Conservation (phyloP, 2,888 invertebrate genomes). For the Trypoxylon attenuatum region DNA sequence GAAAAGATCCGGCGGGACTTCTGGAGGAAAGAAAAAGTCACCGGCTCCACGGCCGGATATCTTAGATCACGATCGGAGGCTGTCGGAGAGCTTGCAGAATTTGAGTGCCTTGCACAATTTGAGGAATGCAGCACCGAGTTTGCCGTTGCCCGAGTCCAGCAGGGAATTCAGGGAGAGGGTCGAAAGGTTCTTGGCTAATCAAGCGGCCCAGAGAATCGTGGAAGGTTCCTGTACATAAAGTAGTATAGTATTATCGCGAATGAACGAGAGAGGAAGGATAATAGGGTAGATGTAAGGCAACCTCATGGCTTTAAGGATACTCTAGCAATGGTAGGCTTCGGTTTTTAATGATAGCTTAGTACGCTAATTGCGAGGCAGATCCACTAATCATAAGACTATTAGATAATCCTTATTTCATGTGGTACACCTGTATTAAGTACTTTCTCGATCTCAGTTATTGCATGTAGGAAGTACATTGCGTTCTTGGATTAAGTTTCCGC, state of each 20-base stretch:
- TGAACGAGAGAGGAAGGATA: not conserved
- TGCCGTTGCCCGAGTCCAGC: conserved; percentile 61
- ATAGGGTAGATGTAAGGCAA: not conserved
- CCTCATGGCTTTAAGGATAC: not conserved
- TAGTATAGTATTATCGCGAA: not conserved
- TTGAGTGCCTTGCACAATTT: conserved; percentile 50
- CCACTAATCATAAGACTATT: not conserved
- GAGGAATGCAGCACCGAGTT: conserved; percentile 46
- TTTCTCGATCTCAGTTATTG: conserved; percentile 23
- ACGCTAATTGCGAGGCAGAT: not conserved
- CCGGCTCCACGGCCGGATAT: conserved; percentile 58
- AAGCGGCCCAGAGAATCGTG: conserved; percentile 55
- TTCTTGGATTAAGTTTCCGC: too few species aligned
- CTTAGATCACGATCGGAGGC: conserved; percentile 52
- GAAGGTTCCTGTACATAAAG: conserved; percentile 44
- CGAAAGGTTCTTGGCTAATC: conserved; percentile 61
- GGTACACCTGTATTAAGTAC: not conserved
- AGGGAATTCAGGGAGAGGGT: conserved; percentile 62
- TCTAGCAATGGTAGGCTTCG: not conserved
- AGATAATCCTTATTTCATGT: too few species aligned
- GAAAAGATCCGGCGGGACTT: not conserved
- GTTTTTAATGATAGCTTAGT: not conserved
- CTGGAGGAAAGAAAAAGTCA: conserved; percentile 36
- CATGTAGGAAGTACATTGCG: not conserved
- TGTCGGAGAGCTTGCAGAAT: conserved; percentile 57